phyloP scores from a whole-genome alignment of 2,888 invertebrate genomes.

The Microchrysa polita region DNA sequence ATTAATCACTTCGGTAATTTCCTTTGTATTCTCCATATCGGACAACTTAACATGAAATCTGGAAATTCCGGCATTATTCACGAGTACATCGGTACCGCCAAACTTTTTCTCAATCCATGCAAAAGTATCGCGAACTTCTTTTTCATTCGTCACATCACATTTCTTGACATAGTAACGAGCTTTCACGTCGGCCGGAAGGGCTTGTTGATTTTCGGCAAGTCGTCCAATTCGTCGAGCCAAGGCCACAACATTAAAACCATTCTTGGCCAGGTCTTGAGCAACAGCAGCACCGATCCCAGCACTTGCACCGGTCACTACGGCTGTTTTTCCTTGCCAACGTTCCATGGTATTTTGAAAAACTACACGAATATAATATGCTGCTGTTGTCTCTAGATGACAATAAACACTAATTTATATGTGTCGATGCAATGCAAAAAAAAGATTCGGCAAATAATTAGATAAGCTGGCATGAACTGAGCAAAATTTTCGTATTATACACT shows the following conservation, averaged over 20 bases:
- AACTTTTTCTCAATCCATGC: constrained; percentile 64
- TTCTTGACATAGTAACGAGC: constrained; percentile 55
- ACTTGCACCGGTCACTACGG: constrained; percentile 73
- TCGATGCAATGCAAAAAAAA: no score
- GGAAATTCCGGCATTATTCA: constrained; percentile 69
- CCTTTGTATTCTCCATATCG: constrained; percentile 50
- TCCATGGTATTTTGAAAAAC: no score
- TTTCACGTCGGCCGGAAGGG: constrained; percentile 53
- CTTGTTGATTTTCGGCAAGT: constrained; percentile 54
- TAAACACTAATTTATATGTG: no score
- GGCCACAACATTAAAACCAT: constrained; percentile 69
- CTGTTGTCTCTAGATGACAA: no score
- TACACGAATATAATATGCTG: no score
- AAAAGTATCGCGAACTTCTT: constrained; percentile 68
- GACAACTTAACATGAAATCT: constrained; percentile 47
- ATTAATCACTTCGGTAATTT: constrained; percentile 61
- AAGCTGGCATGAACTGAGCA: no score
- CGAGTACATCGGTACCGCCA: constrained; percentile 68
- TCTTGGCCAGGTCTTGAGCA: constrained; percentile 62
- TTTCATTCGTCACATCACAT: constrained; percentile 67
- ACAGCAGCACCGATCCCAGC: constrained; percentile 70
- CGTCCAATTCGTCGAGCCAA: constrained; percentile 66
- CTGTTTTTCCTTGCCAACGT: constrained; percentile 70
- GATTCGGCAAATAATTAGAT: no score
- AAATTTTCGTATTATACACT: no score